Evolutionary conservation across 2,113 vertebrate species (phyloP), one percentile per base, ranked within the genome.

Genomic region (Falco punctatus): DNA sequence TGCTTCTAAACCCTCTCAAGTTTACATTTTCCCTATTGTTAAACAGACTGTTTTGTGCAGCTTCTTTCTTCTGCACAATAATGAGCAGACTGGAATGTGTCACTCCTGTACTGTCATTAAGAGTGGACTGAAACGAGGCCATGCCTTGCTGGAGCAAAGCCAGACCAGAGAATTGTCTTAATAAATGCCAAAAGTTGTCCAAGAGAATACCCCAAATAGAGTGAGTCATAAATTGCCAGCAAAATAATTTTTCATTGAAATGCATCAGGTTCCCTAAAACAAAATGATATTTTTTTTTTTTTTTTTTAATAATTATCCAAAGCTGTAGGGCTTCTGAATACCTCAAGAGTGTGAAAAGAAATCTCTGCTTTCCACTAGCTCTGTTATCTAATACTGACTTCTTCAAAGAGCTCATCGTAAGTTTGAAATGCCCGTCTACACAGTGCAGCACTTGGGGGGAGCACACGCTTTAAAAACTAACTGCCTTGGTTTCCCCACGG

Each of bases 101-200:
- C 89, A 40, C 51, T 90, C 42, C 61, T 13, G 6, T 3, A 21
- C 42, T 54, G 40, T 8, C 88, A 82, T 66, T 91, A 94, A 65
- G 21, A 58, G 57, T 11, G 1, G 70, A 13, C 27, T 88, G 92
- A 59, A 96, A 91, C 0, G 6, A 82, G 81, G 93, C 97, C 94
- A 80, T 74, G 74, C 71, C 81, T 95, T 94, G 86, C 88, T 94
- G 94, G 83, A 96, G 65, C 57, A 88, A 95, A 97, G 86, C 94
- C 95, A 94, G 26, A 55, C 32, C 59, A 33, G n/a, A 73, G 27
- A 86, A 91, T 6, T 71, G 74, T 96, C 91, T 95, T 87, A 93
- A 94, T 84, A 96, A 97, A 94, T 38, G 74, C 71, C 61, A 91
- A 65, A 55, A 28, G 57, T 95, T 64, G 42, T 65, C 57, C 1